Evolutionary conservation across 2,888 invertebrate species (phyloP), one percentile per base, ranked within the genome.

Genomic region (Pristionchus exspectatus): DNA sequence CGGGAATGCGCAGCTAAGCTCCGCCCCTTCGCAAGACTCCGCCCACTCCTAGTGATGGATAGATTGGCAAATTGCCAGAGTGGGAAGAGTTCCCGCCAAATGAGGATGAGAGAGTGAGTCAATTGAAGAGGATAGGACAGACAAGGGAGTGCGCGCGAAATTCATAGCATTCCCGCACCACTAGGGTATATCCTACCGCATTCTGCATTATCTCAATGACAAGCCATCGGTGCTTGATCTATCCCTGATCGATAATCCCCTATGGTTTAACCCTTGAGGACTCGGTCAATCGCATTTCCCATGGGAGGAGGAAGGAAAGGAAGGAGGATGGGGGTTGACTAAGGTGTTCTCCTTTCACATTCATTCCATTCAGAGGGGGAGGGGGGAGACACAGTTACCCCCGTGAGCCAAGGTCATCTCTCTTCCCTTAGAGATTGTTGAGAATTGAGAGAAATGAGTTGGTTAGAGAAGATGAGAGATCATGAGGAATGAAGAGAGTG

Each of bases 291-390:
- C 63, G 24, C 24, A 63, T 63, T 59, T 63, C 63, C 63, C 63
- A 72, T 72, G 33, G 33, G 33, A 72, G 72, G 33, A 63, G 30
- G 59, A 38, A 84, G 27, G 84, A 54, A 44, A 85, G 27, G 24
- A 56, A 56, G 63, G 38, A 21, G 85, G 38, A 54, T n/a, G 54
- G 85, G 85, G 87, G 81, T 81, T 81, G 81, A 81, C 81, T 81
- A 81, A 81, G 63, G 85, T 85, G 85, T 85, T 85, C 85, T 59
- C 83, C 83, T 56, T 56, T 83, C 83, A 83, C 85, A 59, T 56
- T 63, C 85, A 85, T 85, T 85, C 85, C 81, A 81, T 81, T 81
- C 81, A 81, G 81, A 81, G 81, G 81, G 50, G n/a, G 74, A 74
- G 74, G 50, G 81, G 30, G 72, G 33, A 69, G 72, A 81, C 81